Evolutionary conservation across 2,888 invertebrate genomes (phyloP).

Genomic region (Diabrotica balteata): DNA sequence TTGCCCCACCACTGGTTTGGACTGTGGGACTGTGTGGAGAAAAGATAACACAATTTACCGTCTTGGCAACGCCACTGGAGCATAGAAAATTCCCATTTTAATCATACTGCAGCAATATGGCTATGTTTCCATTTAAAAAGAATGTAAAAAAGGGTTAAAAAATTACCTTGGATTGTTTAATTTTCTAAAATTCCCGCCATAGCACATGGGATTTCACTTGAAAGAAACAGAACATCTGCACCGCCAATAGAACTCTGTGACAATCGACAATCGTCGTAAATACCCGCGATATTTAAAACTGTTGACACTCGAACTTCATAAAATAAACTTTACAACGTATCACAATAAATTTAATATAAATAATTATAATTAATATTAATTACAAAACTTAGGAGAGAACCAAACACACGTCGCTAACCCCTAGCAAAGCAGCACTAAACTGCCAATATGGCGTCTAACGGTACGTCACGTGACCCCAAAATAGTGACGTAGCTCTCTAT

Average conservation of each 20-base stretch:
- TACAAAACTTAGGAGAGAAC: slow-evolving; percentile 42
- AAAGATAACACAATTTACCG: slow-evolving; percentile 50
- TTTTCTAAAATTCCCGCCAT: slow-evolving; percentile 52
- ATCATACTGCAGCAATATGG: slow-evolving; percentile 1
- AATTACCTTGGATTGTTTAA: slow-evolving; percentile 47
- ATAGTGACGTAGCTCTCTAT: slow-evolving; percentile 62
- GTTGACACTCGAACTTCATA: slow-evolving; percentile 40
- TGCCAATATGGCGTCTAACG: slow-evolving; percentile 68
- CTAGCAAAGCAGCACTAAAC: slow-evolving; percentile 62
- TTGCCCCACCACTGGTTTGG: slow-evolving; percentile 45
- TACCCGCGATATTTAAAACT: slow-evolving; percentile 60
- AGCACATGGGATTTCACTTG: slow-evolving; percentile 53
- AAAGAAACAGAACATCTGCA: slow-evolving; percentile 59
- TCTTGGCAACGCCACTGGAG: slow-evolving; percentile 46
- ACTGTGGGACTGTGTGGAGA: slow-evolving; percentile 34
- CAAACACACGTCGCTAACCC: slow-evolving; percentile 61
- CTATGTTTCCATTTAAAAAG: slow-evolving; percentile 15
- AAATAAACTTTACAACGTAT: slow-evolving; percentile 31
- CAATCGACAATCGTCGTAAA: slow-evolving; percentile 58
- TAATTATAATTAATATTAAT: slow-evolving; percentile 38
- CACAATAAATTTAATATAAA: slow-evolving; percentile 30
- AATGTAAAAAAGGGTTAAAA: slow-evolving; percentile 25
- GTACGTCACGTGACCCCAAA: slow-evolving; percentile 65
- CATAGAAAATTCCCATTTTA: slow-evolving; percentile 34
- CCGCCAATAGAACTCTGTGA: slow-evolving; percentile 58